Base-by-base conservation (phyloP, 92 coral and sea anemone species). In the Pocillopora grandis region DNA sequence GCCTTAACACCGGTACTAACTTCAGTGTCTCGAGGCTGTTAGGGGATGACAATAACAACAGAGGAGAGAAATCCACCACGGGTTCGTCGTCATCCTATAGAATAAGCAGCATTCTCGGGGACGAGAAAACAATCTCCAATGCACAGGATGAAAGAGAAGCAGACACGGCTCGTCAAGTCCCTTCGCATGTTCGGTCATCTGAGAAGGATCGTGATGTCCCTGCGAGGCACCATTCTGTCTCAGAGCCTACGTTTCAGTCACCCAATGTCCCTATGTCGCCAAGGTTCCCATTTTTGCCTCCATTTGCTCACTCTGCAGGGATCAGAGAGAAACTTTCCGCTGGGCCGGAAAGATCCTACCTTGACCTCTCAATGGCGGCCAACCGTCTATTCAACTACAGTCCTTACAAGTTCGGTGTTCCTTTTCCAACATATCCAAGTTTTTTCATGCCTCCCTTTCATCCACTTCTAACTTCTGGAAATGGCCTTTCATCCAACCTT, bases 401-500 rank as follows among this genome's bases (percentile, higher is more conserved):
- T 67, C 98, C 93, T 19, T 94, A 91, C 85, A 92, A 94, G 59
- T 85, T 94, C 18, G 89, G 94, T 1, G 89, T 85, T 3, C 94
- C 98, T 11, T 94, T 92, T 71, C 93, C 98, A 16, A 87, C 92
- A 0, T 92, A 89, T 23, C 93, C 98, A 1, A 86, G 90, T 12
- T 94, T 89, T 68, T 92, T 84, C 84, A 89, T 91, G 95, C 98
- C 98, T 2, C 89, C 95, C 10, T 94, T 94, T 81, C 83, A 90
- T 52, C 98, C 98, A 6, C 95, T 94, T 58, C 81, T 94, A 21
- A 58, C 90, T 12, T 86, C 89, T 11, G 83, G 90, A 67, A 94
- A 88, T 79, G 95, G 93, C 14, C 88, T 88, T n/a, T 77, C 95
- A 31, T 87, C 95, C 7, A 94, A 94, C 81, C 90, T 94, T 23